Conservation (phyloP, 2,113 vertebrate species). For the Ahaetulla prasina region DNA sequence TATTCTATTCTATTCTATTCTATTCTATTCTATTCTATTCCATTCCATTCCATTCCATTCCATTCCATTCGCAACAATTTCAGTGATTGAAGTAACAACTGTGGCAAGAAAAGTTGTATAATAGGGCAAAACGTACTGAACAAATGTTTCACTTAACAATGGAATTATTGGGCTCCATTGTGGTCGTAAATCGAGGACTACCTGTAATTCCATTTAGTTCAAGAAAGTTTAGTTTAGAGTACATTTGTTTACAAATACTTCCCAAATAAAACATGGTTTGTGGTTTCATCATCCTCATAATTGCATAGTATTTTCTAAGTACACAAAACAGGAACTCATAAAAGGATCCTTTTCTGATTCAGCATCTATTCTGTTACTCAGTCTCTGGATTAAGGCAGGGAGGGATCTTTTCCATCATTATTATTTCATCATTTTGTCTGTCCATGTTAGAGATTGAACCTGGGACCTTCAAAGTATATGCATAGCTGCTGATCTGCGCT, state of each 20-base stretch:
- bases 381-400: background rate
- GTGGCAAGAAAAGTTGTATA: too few relatives aligned
- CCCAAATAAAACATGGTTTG: background rate
- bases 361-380: background rate
- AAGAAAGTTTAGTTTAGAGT: background rate
- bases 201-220: background rate
- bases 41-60: too few relatives aligned
- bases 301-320: background rate
- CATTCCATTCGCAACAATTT: too few relatives aligned
- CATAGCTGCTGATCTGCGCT: background rate
- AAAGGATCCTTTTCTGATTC: background rate
- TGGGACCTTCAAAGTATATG: background rate
- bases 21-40: too few relatives aligned
- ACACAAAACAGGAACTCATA: background rate
- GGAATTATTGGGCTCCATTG: too few relatives aligned
- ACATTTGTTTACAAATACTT: background rate
- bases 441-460: background rate
- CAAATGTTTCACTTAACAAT: too few relatives aligned
- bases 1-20: too few relatives aligned
- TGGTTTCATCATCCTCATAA: background rate
- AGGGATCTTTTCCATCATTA: background rate
- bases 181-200: too few relatives aligned
- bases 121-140: too few relatives aligned
- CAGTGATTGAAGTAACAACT: too few relatives aligned
- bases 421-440: background rate